phyloP scores from a whole-genome alignment of 2,113 vertebrate species.

The Aythya baeri region DNA sequence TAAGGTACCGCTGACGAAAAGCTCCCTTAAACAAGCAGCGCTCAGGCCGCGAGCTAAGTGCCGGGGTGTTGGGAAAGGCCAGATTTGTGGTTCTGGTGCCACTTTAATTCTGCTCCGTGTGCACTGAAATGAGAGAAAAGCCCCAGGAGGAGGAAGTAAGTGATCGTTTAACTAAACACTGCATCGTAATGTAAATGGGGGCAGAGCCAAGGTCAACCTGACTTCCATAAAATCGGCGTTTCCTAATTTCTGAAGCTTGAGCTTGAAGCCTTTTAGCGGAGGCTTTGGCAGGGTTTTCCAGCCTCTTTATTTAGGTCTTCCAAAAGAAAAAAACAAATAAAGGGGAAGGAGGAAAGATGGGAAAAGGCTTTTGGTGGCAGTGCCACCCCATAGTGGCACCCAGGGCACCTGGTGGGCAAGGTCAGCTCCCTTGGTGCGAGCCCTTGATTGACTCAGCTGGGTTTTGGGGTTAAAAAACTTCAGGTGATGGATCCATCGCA shows the following conservation, averaged over 20 bases:
- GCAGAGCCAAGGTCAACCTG: neutral
- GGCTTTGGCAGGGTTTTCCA: neutral
- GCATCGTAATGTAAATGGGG: neutral
- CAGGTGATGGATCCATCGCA: neutral
- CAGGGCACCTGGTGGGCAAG: too few relatives aligned
- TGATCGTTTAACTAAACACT: conserved; percentile 30
- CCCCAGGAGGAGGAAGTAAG: conserved; percentile 42
- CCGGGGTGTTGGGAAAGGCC: neutral
- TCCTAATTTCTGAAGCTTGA: neutral
- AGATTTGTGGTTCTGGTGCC: neutral
- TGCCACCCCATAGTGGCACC: too few relatives aligned
- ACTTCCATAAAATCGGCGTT: neutral
- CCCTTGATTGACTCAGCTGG: neutral
- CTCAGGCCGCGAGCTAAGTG: neutral
- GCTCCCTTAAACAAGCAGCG: neutral
- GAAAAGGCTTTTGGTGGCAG: neutral
- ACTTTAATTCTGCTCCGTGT: neutral
- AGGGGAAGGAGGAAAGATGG: neutral
- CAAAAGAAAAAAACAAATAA: neutral
- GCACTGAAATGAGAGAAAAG: conserved; percentile 1
- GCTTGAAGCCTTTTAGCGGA: neutral
- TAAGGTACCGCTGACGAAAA: neutral
- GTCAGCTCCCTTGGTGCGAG: too few relatives aligned
- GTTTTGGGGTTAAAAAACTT: neutral
- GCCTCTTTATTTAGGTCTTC: neutral